Conservation (phyloP, 2,888 invertebrate species). For the Andricus quercusramuli region DNA sequence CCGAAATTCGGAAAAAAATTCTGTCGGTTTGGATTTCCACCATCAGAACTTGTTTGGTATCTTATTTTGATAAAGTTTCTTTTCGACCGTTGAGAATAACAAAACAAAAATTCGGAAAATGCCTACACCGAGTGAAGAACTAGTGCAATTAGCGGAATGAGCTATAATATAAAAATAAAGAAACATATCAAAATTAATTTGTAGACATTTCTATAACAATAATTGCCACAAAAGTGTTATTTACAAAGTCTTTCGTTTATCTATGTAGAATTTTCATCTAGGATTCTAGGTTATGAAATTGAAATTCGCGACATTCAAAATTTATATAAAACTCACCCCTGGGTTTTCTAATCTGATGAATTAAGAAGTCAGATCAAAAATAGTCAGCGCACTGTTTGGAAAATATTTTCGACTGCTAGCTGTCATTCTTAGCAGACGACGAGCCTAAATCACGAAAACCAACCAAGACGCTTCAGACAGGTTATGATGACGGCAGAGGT, state of each 20-base stretch:
- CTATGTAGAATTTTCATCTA: background rate
- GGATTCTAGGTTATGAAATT: background rate
- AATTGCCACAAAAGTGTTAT: no score
- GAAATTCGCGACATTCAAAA: background rate
- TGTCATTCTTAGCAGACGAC: slow-evolving; percentile 34
- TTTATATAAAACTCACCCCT: background rate
- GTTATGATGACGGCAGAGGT: background rate
- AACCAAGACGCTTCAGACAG: background rate
- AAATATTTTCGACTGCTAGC: background rate
- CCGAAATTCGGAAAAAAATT: no score
- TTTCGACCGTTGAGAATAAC: no score
- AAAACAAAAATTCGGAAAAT: no score
- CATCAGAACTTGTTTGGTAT: no score
- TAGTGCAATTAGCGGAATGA: no score
- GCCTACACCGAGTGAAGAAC: no score
- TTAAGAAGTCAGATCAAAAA: background rate
- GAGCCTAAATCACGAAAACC: background rate
- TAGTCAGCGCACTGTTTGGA: background rate
- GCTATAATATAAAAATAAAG: no score
- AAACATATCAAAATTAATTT: no score
- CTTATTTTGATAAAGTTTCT: no score
- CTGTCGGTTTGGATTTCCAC: no score
- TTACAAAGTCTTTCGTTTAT: background rate
- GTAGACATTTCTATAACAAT: no score
- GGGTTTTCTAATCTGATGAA: background rate